These are phyloP conservation scores for Andrena chrysosceles DNA, from an alignment of 2,888 invertebrate species.

Conservation along the genomic window DNA sequence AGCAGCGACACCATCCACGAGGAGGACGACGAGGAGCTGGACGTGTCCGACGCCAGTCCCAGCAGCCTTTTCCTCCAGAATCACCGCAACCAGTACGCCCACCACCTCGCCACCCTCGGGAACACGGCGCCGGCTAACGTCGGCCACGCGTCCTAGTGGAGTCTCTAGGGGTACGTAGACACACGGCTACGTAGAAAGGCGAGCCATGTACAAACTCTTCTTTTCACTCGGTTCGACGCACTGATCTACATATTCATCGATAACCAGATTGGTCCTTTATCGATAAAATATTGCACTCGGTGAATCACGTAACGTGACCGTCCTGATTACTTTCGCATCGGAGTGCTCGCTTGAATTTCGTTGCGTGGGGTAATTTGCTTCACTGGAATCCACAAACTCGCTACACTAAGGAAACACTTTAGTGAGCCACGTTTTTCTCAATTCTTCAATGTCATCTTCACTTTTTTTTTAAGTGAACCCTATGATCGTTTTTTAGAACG, in stretches of 20 bases:
- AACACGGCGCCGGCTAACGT: constrained; percentile 50
- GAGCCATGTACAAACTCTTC: not conserved
- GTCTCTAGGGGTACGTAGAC: constrained; percentile 73
- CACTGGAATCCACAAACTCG: too few species aligned
- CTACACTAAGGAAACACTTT: too few species aligned
- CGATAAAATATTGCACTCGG: constrained; percentile 8
- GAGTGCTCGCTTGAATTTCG: not conserved
- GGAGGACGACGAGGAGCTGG: constrained; percentile 86
- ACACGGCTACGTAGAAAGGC: constrained; percentile 38
- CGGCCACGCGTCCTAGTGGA: constrained; percentile 77
- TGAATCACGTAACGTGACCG: not conserved
- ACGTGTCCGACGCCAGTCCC: constrained; percentile 85
- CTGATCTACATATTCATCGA: constrained; percentile 6
- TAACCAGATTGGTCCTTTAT: constrained; percentile 27
- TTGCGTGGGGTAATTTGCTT: too few species aligned
- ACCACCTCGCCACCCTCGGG: constrained; percentile 61
- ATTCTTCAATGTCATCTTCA: too few species aligned
- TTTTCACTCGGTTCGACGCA: constrained; percentile 30
- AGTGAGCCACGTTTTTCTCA: too few species aligned
- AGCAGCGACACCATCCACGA: constrained; percentile 85
- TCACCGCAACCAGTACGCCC: constrained; percentile 62
- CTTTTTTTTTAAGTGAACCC: too few species aligned
- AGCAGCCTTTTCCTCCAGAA: constrained; percentile 85
- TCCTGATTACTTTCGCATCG: not conserved
- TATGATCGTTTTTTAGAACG: too few species aligned